Conservation (phyloP, 2,797 vertebrate genomes). For the Gila robusta region DNA sequence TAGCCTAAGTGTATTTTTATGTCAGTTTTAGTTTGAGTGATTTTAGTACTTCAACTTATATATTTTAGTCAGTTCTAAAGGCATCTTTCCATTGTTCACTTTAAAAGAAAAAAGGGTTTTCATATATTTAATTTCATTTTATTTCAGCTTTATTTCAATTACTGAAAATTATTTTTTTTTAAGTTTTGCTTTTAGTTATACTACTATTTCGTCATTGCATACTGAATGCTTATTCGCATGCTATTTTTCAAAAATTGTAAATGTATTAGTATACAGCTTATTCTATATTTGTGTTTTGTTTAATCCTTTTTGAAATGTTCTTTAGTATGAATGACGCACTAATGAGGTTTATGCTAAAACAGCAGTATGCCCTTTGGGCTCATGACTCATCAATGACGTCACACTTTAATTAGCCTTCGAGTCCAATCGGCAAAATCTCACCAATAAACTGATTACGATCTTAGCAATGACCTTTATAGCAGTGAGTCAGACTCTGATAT, state of each 20-base stretch:
- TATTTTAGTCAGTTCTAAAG: neutral
- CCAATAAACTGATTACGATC: slow-evolving; percentile 17
- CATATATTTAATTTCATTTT: neutral
- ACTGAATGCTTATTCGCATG: neutral
- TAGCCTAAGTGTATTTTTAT: neutral
- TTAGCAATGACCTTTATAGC: slow-evolving; percentile 21
- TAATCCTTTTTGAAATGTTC: neutral
- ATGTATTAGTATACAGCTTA: neutral
- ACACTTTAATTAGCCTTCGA: slow-evolving; percentile 16
- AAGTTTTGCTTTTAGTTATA: neutral
- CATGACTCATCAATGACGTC: neutral
- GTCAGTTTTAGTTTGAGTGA: neutral
- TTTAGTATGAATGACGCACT: neutral
- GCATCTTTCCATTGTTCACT: too few species aligned
- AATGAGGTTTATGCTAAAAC: neutral
- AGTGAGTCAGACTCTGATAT: slow-evolving; percentile 13
- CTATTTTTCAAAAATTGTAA: neutral
- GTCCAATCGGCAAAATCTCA: slow-evolving; percentile 11
- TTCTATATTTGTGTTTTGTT: neutral
- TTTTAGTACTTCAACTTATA: neutral
- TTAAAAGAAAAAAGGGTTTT: too few species aligned
- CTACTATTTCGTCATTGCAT: neutral
- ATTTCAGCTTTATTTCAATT: neutral
- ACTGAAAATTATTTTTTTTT: neutral
- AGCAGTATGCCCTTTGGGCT: neutral